Evolutionary conservation across 2,888 invertebrate genomes (phyloP), one percentile per base, ranked within the genome.

Genomic region (Apotomis capreana): DNA sequence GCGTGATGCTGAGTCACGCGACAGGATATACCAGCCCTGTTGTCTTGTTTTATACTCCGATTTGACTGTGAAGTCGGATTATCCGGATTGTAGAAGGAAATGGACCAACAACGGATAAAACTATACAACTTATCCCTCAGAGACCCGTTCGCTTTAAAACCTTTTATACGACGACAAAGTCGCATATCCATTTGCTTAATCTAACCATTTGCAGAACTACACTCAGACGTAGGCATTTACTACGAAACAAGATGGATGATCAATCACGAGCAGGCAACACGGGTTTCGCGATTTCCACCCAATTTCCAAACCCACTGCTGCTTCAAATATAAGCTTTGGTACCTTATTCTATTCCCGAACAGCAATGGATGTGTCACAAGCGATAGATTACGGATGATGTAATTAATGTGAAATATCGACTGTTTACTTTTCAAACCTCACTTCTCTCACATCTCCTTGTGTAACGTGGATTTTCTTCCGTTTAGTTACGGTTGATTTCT

Each of bases 181-280:
- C 54, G 36, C 65, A 57, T 61, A 71, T 55, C 71, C 71, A 71
- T 71, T 71, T 71, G 67, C 61, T 71, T 71, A 71, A 71, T 71
- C 67, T 68, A 40, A 36, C 67, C 71, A 71, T 71, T 71, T 68
- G 57, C 57, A 62, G 71, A 71, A 61, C 70, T 71, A 70, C 64
- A 52, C 52, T 44, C 55, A 71, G 71, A 62, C 61, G 51, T 68
- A 71, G 71, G 67, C 67, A 71, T 71, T 71, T 71, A 71, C 71
- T 57, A 68, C 61, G 71, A 71, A 51, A 71, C 70, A 57, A 68
- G 67, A 68, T 44, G 44, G 57, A 62, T 62, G 67, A 71, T 71
- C 71, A 71, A 71, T 71, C 71, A 71, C 61, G 51, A 15, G 57
- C n/a, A 6, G 15, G 6, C 59, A 26, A 61, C 55, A 8, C 61